Conservation (phyloP, 2,113 vertebrate species). For the Nothoprocta perdicaria region DNA sequence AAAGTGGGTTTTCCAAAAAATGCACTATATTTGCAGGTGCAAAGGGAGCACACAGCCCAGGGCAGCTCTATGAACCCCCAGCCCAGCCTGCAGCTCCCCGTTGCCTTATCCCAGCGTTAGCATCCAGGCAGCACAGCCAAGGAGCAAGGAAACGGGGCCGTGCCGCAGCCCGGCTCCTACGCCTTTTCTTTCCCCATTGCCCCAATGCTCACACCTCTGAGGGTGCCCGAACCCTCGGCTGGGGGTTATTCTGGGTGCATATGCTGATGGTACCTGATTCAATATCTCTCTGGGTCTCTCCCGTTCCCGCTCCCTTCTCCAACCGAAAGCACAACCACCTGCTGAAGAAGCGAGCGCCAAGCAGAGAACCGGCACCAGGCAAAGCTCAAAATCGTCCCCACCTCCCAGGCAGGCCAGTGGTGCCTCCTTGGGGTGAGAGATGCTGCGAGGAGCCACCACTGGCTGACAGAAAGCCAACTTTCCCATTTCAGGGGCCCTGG, state of each 20-base stretch:
- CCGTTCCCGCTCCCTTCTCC: not conserved
- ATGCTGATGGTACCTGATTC: not conserved
- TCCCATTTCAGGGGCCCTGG: not conserved
- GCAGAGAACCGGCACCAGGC: not conserved
- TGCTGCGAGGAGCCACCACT: not conserved
- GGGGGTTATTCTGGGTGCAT: not conserved
- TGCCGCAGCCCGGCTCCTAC: not conserved
- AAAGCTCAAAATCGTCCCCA: not conserved
- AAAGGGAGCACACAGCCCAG: not conserved
- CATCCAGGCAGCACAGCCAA: rapidly evolving
- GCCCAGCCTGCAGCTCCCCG: rapidly evolving
- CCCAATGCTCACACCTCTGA: not conserved
- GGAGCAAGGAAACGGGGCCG: not conserved
- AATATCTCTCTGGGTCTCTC: not conserved
- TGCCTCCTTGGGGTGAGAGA: not conserved
- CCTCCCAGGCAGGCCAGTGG: rapidly evolving
- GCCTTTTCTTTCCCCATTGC: not conserved
- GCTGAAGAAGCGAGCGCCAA: not conserved
- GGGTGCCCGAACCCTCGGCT: rapidly evolving
- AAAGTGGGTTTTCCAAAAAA: not conserved
- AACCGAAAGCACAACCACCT: not conserved
- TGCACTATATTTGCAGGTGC: not conserved
- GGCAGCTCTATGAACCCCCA: not conserved
- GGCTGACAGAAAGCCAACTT: not conserved
- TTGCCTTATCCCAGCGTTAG: rapidly evolving